A percentile compares a stretch with the other conserved stretches of the same genome.
phyloP scores from a whole-genome alignment of 2,797 vertebrate species.

The Prunella strophiata region DNA sequence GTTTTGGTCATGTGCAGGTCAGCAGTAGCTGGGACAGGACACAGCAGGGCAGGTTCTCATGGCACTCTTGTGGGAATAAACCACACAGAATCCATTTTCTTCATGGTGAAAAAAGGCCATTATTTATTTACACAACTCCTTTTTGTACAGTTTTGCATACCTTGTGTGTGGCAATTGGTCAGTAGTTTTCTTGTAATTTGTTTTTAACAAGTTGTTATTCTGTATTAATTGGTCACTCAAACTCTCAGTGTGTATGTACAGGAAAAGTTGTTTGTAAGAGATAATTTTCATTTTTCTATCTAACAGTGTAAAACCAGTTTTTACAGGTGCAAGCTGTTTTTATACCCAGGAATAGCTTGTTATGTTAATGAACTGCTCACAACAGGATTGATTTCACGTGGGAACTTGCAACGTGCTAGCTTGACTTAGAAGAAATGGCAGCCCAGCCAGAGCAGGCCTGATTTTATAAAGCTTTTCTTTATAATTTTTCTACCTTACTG shows the following conservation, averaged over 20 bases:
- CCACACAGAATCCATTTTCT: background rate
- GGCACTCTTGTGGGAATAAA: background rate
- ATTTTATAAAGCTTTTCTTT: background rate
- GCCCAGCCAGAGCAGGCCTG: background rate
- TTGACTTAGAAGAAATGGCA: background rate
- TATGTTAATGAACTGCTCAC: background rate
- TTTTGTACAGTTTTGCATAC: background rate
- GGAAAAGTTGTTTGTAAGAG: background rate
- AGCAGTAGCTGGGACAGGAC: background rate
- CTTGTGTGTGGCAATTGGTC: background rate
- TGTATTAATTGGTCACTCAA: background rate
- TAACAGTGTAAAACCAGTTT: background rate
- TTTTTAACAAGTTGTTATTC: background rate
- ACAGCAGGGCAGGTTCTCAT: background rate
- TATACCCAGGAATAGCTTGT: background rate
- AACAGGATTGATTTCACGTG: background rate
- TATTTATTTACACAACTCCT: background rate
- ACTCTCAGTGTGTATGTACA: background rate
- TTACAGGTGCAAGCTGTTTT: background rate
- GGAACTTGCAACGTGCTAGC: background rate
- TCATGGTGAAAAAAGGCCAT: background rate
- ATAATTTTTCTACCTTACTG: background rate
- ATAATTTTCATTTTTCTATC: background rate
- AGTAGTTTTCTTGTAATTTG: background rate
- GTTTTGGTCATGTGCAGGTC: background rate